A percentile compares a stretch with the other conserved stretches of the same genome.
phyloP scores from a whole-genome alignment of 2,888 invertebrate genomes.

The Vesta saturnalis region DNA sequence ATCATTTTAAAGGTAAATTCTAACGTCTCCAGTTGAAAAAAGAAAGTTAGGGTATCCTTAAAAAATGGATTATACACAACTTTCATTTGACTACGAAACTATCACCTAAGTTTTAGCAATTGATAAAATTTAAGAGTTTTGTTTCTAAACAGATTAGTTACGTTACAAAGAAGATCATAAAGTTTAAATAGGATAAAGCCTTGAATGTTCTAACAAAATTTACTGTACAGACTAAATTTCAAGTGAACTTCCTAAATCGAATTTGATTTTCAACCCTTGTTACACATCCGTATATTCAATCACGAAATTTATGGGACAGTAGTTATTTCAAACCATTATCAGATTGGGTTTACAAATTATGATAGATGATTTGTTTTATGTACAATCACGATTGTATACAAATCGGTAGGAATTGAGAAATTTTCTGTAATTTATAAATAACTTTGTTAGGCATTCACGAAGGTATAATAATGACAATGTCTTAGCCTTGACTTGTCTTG shows the following conservation, averaged over 20 bases:
- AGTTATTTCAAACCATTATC: not conserved
- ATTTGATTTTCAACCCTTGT: not conserved
- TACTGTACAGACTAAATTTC: not conserved
- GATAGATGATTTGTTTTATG: not conserved
- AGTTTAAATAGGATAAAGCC: not conserved
- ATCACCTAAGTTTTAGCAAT: too few species aligned
- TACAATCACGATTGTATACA: too few species aligned
- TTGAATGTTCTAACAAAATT: not conserved
- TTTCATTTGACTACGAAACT: too few species aligned
- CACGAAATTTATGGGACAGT: not conserved
- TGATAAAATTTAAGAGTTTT: too few species aligned
- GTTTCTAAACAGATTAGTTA: not conserved
- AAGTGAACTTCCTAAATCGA: not conserved
- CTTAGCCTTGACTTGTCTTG: not conserved
- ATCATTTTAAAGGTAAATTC: too few species aligned
- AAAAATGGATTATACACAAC: too few species aligned
- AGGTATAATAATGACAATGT: not conserved
- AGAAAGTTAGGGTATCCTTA: too few species aligned
- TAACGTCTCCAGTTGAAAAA: too few species aligned
- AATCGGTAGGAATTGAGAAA: too few species aligned
- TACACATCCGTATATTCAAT: not conserved
- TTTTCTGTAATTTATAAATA: not conserved
- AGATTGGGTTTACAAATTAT: not conserved
- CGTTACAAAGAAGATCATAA: not conserved
- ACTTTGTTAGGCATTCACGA: not conserved